Base-by-base conservation (phyloP, 2,888 invertebrate genomes). In the Papilio elwesi region DNA sequence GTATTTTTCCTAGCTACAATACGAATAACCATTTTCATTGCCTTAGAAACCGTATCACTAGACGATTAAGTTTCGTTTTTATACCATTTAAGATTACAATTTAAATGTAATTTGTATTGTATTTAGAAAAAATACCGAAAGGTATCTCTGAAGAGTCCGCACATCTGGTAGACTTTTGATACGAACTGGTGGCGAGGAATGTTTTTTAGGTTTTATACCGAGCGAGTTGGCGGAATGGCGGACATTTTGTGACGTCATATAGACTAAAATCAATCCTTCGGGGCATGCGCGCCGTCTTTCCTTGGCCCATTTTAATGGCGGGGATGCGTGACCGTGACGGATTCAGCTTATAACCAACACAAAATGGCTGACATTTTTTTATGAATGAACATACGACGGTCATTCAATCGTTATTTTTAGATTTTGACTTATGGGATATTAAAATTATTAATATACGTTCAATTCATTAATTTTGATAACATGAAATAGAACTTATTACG, bases 221-320 rank as follows among this genome's bases (percentile, higher is more conserved):
- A 88, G 85, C 84, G 83, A 78, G 80, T 83, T 79, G 78, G 77
- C 81, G 81, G 82, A 82, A 79, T 80, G 85, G 85, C 84, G 79
- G 90, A 87, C 93, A 93, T 92, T 78, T 91, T 91, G 91, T 93
- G 93, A 93, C 93, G 93, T 93, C 91, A 91, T 83, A 70, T 77
- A 74, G 77, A 74, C 78, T 81, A 83, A 90, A 90, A 92, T 93
- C 93, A 86, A 93, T 93, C 78, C 78, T 84, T 86, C 83, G 74
- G 83, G 78, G 89, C 93, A 88, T 87, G 93, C 92, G 90, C 87
- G 83, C 79, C 82, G 73, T 82, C 85, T 88, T 84, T 83, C 91
- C 90, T 90, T 91, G 91, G 88, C 91, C 90, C 87, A 90, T 85
- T n/a, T 83, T 89, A 77, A 77, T 75, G 73, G 76, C 81, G 81